Conservation (phyloP, 2,888 invertebrate genomes). For the Agonopterix alstromeriana region DNA sequence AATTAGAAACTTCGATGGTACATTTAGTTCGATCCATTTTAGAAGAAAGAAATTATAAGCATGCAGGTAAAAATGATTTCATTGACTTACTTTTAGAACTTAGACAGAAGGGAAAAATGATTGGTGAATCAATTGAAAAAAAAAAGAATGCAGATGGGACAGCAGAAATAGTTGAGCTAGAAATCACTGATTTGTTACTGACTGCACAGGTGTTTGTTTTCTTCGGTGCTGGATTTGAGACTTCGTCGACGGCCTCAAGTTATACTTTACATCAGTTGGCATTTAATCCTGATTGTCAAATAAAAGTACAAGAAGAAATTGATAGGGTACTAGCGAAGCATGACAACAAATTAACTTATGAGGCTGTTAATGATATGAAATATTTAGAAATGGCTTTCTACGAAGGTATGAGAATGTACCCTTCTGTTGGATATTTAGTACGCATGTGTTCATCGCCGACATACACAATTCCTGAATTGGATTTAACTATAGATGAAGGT, state of each 20-base stretch:
- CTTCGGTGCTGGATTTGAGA: conserved; percentile 72
- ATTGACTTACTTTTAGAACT: conserved; percentile 57
- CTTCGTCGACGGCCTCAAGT: conserved; percentile 68
- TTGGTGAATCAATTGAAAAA: conserved; percentile 50
- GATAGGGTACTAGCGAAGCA: conserved; percentile 49
- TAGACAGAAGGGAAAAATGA: conserved; percentile 48
- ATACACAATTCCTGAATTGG: conserved; percentile 56
- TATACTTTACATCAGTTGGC: conserved; percentile 66
- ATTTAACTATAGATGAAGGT: conserved; percentile 47
- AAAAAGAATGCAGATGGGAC: conserved; percentile 41
- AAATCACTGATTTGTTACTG: conserved; percentile 47
- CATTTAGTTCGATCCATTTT: conserved; percentile 42
- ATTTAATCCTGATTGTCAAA: conserved; percentile 58
- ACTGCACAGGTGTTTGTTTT: conserved; percentile 64
- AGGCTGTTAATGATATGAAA: conserved; percentile 57
- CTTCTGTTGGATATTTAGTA: conserved; percentile 52
- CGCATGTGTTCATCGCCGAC: conserved; percentile 49
- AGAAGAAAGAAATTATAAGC: conserved; percentile 43
- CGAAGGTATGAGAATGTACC: conserved; percentile 61
- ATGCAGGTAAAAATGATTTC: conserved; percentile 58
- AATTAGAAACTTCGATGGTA: conserved; percentile 41
- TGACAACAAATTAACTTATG: conserved; percentile 48
- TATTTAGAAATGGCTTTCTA: conserved; percentile 58
- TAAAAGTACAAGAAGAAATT: conserved; percentile 57
- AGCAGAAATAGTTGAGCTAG: conserved; percentile 42